phyloP scores from a whole-genome alignment of 2,113 vertebrate genomes.

The Fregata magnificens region DNA sequence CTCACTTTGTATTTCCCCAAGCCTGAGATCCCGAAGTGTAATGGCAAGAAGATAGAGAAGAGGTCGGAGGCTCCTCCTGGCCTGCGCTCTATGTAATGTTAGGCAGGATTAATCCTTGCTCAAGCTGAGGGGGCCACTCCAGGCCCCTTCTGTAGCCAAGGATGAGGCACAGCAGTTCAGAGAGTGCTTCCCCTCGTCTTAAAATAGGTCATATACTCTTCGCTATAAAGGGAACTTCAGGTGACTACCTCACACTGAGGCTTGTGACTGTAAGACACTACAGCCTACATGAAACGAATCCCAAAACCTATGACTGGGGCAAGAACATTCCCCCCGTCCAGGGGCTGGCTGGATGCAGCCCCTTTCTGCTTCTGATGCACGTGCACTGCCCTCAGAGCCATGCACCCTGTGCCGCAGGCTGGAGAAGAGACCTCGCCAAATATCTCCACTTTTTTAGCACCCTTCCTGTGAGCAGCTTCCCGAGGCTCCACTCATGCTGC shows the following conservation, averaged over 20 bases:
- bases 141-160: not conserved
- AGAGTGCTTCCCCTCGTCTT: not conserved
- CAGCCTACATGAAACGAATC: not conserved
- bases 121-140: not conserved
- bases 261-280: not conserved
- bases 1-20: not conserved
- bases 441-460: not conserved
- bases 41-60: not conserved
- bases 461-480: not conserved
- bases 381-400: not conserved
- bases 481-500: rapidly evolving
- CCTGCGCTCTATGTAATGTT: not conserved
- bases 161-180: not conserved
- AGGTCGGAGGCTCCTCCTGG: not conserved
- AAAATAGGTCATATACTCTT: not conserved
- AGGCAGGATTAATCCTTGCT: not conserved
- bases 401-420: not conserved
- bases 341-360: not conserved
- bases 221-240: not conserved
- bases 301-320: rapidly evolving
- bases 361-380: not conserved
- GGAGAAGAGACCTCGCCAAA: not conserved
- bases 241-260: not conserved
- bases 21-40: not conserved
- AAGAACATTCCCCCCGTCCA: not conserved